Evolutionary conservation across 2,888 invertebrate genomes (phyloP).

Genomic region (Eucera pruinosa): DNA sequence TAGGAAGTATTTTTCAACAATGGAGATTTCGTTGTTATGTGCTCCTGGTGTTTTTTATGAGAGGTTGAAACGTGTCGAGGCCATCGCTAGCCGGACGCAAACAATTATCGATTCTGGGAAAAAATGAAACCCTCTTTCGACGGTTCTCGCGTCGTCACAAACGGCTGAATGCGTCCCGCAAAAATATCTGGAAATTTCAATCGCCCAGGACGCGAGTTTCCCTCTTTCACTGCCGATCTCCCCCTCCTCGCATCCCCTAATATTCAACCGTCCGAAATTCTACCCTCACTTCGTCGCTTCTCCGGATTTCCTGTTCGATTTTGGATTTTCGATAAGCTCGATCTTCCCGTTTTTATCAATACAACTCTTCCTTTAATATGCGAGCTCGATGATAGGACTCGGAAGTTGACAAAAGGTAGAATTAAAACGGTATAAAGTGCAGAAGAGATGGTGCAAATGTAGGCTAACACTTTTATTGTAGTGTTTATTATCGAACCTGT

Average conservation of each 20-base stretch:
- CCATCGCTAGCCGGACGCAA: conserved; percentile 36
- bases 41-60: not conserved
- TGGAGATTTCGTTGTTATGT: not conserved
- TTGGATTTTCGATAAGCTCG: not conserved
- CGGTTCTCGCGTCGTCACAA: conserved; percentile 35
- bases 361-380: not conserved
- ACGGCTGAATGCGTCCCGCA: conserved; percentile 46
- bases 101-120: conserved; percentile 58
- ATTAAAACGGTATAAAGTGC: too few species aligned
- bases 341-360: not conserved
- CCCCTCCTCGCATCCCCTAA: not conserved
- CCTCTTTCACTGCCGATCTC: not conserved
- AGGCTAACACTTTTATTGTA: too few species aligned
- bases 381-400: not conserved
- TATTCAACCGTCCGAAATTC: conserved; percentile 12
- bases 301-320: not conserved
- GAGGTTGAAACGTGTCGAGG: conserved; percentile 1
- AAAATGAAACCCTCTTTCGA: conserved; percentile 33
- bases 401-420: too few species aligned
- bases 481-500: too few species aligned
- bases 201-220: not conserved
- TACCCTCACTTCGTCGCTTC: not conserved
- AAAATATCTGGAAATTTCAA: conserved; percentile 56
- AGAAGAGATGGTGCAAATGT: too few species aligned
- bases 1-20: too few species aligned